These are phyloP conservation scores for Tragelaphus buxtoni DNA, from an alignment of 2,113 vertebrate genomes.

Conservation along the genomic window DNA sequence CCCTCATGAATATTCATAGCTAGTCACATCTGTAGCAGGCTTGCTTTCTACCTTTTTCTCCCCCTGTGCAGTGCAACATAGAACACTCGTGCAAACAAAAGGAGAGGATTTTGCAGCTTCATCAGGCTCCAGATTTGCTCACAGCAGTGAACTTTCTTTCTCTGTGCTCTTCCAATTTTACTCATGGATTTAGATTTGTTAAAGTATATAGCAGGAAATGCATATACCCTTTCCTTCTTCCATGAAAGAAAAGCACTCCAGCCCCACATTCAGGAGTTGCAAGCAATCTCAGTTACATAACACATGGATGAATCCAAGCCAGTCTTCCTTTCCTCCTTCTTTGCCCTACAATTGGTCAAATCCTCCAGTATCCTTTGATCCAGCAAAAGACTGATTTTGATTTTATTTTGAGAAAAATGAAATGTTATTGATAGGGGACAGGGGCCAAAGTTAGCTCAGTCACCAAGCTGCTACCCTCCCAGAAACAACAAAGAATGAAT, in stretches of 20 bases:
- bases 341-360: slow-evolving; percentile 65
- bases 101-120: slow-evolving; percentile 69
- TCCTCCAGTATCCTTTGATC: slow-evolving; percentile 64
- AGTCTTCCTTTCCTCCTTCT: slow-evolving; percentile 62
- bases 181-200: background rate
- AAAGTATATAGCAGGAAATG: background rate
- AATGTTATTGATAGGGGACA: slow-evolving; percentile 61
- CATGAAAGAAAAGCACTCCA: background rate
- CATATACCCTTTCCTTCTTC: background rate
- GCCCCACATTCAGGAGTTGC: background rate
- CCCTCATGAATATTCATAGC: slow-evolving; percentile 94
- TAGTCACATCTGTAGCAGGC: slow-evolving; percentile 92
- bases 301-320: slow-evolving; percentile 60
- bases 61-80: slow-evolving; percentile 71
- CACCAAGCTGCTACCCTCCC: slow-evolving; percentile 70
- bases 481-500: slow-evolving; percentile 82
- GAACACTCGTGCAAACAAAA: slow-evolving; percentile 79
- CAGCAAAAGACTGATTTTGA: slow-evolving; percentile 62
- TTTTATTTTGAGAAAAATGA: slow-evolving; percentile 62
- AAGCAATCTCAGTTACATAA: slow-evolving; percentile 68
- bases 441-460: slow-evolving; percentile 79
- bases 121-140: slow-evolving; percentile 67
- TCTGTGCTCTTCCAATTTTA: slow-evolving; percentile 37
- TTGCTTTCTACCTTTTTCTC: slow-evolving; percentile 85
- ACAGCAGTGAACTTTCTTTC: slow-evolving; percentile 52